Conservation (phyloP, 2,888 invertebrate genomes). For the Gymnocheta viridis region DNA sequence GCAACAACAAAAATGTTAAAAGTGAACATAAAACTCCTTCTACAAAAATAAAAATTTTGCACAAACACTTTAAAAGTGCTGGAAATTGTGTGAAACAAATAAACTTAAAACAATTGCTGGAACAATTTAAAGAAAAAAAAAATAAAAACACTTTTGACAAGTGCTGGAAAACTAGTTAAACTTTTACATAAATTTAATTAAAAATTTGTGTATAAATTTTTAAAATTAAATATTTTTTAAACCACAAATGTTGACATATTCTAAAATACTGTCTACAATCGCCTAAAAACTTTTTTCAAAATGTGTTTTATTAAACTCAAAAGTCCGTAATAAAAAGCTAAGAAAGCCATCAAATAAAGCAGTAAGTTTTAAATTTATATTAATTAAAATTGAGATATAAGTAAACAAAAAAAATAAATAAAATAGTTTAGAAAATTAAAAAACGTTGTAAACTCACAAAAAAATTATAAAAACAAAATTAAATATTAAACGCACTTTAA, state of each 20-base stretch:
- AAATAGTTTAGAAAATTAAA: neutral
- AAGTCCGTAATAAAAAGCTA: constrained; percentile 29
- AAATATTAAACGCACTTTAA: too few species aligned
- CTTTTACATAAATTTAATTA: neutral
- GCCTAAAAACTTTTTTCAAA: constrained; percentile 20
- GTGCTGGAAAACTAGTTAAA: neutral
- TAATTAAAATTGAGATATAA: neutral
- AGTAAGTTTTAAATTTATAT: constrained; percentile 26
- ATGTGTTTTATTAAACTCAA: constrained; percentile 40
- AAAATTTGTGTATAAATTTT: constrained; percentile 5
- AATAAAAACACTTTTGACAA: constrained; percentile 23
- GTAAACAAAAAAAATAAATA: neutral
- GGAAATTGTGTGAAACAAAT: neutral
- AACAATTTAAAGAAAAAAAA: neutral
- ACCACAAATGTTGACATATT: constrained; percentile 13
- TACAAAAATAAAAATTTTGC: neutral
- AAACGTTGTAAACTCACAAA: neutral
- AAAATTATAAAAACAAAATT: too few species aligned
- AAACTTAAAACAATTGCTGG: constrained; percentile 4
- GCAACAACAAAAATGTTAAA: neutral
- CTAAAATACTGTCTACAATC: neutral
- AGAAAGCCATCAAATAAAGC: neutral
- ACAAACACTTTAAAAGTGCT: constrained; percentile 24
- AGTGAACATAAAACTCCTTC: constrained; percentile 1
- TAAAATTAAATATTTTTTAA: neutral